Evolutionary conservation across 2,113 vertebrate species (phyloP).

Genomic region (Labeo rohita): DNA sequence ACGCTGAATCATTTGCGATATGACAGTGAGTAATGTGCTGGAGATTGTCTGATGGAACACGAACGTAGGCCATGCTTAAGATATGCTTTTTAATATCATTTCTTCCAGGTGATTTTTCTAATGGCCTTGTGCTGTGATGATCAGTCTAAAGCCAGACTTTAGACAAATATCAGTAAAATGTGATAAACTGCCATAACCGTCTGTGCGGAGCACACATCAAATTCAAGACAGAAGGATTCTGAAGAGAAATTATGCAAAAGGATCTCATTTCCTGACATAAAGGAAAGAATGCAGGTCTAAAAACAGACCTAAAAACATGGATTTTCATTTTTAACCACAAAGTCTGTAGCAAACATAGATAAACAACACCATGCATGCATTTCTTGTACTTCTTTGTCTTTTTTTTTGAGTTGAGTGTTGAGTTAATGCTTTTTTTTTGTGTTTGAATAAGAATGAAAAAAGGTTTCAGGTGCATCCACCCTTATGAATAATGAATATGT

Average conservation of each 20-base stretch:
- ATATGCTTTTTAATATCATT: constrained; percentile 58
- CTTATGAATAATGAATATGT: not conserved
- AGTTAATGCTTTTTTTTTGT: not conserved
- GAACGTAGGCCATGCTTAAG: constrained; percentile 51
- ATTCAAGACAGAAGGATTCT: not conserved
- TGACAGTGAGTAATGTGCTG: constrained; percentile 64
- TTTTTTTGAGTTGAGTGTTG: not conserved
- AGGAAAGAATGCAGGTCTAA: not conserved
- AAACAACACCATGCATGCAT: not conserved
- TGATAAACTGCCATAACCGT: not conserved
- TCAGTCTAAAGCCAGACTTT: not conserved
- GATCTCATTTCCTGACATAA: not conserved
- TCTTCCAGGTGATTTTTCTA: constrained; percentile 36
- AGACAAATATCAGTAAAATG: constrained; percentile 21
- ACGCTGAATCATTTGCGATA: constrained; percentile 64
- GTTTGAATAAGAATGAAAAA: not conserved
- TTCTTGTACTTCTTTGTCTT: not conserved
- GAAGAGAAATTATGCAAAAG: constrained; percentile 2
- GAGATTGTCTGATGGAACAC: constrained; percentile 46
- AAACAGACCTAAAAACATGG: not conserved
- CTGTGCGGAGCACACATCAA: not conserved
- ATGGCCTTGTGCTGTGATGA: constrained; percentile 20
- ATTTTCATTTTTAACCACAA: not conserved
- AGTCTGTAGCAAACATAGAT: not conserved
- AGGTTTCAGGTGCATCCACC: not conserved